Evolutionary conservation across 2,797 vertebrate genomes (phyloP).

Genomic region (Channallabes apus): DNA sequence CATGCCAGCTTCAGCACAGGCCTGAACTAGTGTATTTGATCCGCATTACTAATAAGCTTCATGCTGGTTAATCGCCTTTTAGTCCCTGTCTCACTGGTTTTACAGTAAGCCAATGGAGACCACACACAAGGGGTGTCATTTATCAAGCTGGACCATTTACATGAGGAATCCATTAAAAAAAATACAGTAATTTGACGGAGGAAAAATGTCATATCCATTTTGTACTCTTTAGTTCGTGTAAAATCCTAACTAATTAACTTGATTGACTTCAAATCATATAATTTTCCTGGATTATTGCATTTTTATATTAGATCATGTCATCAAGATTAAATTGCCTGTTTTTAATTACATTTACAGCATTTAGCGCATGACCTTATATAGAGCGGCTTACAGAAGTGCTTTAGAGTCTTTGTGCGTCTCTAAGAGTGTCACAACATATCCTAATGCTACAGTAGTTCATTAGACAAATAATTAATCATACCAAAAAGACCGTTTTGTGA

Average conservation of each 20-base stretch:
- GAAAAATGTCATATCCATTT: not conserved
- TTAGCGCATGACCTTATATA: not conserved
- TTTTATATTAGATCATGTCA: not conserved
- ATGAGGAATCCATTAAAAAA: not conserved
- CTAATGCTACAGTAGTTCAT: not conserved
- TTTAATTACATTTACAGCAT: constrained; percentile 4
- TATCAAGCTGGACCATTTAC: not conserved
- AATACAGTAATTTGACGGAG: not conserved
- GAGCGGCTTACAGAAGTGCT: not conserved
- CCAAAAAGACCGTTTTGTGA: not conserved
- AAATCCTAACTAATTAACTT: not conserved
- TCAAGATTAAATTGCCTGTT: not conserved
- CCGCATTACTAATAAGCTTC: constrained; percentile 28
- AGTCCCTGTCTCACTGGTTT: constrained; percentile 3
- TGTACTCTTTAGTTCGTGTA: not conserved
- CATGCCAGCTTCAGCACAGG: constrained; percentile 4
- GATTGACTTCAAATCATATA: not conserved
- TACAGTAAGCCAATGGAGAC: not conserved
- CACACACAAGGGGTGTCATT: not conserved
- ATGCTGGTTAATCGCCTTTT: constrained; percentile 38
- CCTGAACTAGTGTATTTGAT: constrained; percentile 18
- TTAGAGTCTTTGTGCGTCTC: not conserved
- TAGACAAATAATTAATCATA: not conserved
- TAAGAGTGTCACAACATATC: not conserved
- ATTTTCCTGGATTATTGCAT: not conserved